Base-by-base conservation (phyloP, 1,140 invertebrate genomes). In the Drosophila virilis region DNA sequence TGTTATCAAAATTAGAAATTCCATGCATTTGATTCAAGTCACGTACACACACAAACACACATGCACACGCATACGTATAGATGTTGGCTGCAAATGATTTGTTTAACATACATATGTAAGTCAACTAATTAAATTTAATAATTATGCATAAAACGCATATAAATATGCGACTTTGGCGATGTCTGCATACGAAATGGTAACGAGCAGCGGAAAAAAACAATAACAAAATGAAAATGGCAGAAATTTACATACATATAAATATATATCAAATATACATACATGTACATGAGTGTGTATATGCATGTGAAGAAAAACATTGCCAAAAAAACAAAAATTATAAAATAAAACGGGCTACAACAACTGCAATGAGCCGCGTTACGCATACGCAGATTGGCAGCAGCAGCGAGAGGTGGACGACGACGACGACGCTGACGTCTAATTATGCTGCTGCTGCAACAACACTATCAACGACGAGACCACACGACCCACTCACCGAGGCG, bases 401-500 rank as follows among this genome's bases (percentile, higher is more conserved):
- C 38, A 35, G 55, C 43, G 40, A 51, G 33, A 61, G 22, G 35
- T 45, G 45, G 37, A 52, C 15, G 9, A 42, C 52, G 61, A 58
- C 42, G 12, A 33, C 35, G 67, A 48, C 50, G 59, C 45, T 33
- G 69, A 65, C 52, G 55, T 78, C 65, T 78, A 78, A 78, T 78
- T 75, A 78, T 75, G 75, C 60, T 78, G 60, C 65, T 15, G 35
- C 52, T 60, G 51, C 69, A 67, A 61, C 69, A 61, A 69, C 33
- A 52, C 22, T 15, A 54, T 38, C 43, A 12, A 61, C 65, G 54
- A 43, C 64, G 68, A 55, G 62, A 51, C 52, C 55, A 43, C 40
- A 67, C 74, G 74, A 76, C 74, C 69, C 74, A 72, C 69, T 72
- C 69, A 76, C 68, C 54, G 68, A 65, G 54, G 52, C 73, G 73